Evolutionary conservation across 2,113 vertebrate species (phyloP).

Genomic region (Macrotis lagotis): DNA sequence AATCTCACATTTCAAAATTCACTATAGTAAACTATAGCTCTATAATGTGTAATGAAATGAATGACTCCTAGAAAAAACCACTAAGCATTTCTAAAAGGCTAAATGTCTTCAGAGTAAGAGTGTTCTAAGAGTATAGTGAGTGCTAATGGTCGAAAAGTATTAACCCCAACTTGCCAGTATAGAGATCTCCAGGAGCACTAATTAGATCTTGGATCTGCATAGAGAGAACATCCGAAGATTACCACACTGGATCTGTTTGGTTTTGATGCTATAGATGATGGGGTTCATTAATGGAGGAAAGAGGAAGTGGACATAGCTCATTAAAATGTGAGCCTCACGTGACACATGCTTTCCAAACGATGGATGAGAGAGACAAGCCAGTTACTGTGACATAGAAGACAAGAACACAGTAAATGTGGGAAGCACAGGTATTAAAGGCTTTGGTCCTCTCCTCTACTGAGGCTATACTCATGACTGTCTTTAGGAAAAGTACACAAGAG

Average conservation of each 20-base stretch:
- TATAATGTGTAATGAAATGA: neutral
- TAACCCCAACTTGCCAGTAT: neutral
- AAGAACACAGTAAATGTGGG: conserved; percentile 59
- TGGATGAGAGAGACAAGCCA: conserved; percentile 57
- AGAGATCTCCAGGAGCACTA: neutral
- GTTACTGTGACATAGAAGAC: conserved; percentile 62
- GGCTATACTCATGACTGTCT: conserved; percentile 36
- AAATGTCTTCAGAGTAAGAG: neutral
- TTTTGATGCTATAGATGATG: conserved; percentile 68
- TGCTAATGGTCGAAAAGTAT: neutral
- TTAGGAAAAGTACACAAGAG: conserved; percentile 61
- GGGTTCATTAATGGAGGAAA: conserved; percentile 69
- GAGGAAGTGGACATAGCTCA: conserved; percentile 66
- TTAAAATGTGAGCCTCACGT: conserved; percentile 28
- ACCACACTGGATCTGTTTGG: conserved; percentile 58
- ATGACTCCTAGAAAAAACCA: neutral
- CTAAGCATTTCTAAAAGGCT: neutral
- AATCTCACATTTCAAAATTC: neutral
- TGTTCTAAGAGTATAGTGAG: neutral
- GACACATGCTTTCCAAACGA: conserved; percentile 50
- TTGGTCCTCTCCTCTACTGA: conserved; percentile 45
- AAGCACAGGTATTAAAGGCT: conserved; percentile 52
- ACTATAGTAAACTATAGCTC: neutral
- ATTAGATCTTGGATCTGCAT: neutral
- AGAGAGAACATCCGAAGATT: neutral